These are phyloP conservation scores for Zaprionus davidi DNA, from an alignment of 1,140 invertebrate species.

Conservation along the genomic window DNA sequence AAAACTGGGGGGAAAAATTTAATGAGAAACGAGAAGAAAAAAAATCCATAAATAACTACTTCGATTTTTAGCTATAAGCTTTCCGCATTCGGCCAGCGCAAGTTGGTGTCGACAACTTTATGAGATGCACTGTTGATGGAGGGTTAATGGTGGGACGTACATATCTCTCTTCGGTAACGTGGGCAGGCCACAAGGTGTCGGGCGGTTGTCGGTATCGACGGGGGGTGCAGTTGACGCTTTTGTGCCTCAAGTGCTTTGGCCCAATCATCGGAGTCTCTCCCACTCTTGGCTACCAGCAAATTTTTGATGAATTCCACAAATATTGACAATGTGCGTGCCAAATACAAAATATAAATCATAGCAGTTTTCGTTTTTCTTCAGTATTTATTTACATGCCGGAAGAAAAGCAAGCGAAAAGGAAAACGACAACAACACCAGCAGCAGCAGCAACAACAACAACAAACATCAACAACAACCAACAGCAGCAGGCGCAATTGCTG, in stretches of 20 bases:
- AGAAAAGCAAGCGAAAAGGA: constrained; percentile 60
- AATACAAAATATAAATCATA: constrained; percentile 81
- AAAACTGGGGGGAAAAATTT: constrained; percentile 15
- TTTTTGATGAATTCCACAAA: constrained; percentile 78
- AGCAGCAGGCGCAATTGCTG: constrained; percentile 22
- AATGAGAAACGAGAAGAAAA: constrained; percentile 25
- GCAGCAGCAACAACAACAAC: constrained; percentile 17
- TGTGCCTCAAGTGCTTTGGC: constrained; percentile 39
- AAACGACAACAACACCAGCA: constrained; percentile 42
- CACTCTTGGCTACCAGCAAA: constrained; percentile 16
- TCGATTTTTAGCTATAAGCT: constrained; percentile 61
- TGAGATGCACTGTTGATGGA: constrained; percentile 31
- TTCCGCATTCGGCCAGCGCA: constrained; percentile 48
- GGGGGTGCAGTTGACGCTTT: constrained; percentile 8
- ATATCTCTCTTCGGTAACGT: background rate
- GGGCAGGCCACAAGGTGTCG: background rate
- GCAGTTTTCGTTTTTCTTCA: constrained; percentile 63
- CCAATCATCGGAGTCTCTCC: constrained; percentile 23
- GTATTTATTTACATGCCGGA: constrained; percentile 82
- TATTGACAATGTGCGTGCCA: constrained; percentile 80
- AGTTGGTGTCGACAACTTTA: constrained; percentile 73
- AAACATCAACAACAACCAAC: constrained; percentile 21
- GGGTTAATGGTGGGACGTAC: constrained; percentile 12
- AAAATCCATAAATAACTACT: constrained; percentile 76
- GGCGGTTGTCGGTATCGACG: background rate